phyloP scores from a whole-genome alignment of 2,888 invertebrate species.

The Mythimna impura region DNA sequence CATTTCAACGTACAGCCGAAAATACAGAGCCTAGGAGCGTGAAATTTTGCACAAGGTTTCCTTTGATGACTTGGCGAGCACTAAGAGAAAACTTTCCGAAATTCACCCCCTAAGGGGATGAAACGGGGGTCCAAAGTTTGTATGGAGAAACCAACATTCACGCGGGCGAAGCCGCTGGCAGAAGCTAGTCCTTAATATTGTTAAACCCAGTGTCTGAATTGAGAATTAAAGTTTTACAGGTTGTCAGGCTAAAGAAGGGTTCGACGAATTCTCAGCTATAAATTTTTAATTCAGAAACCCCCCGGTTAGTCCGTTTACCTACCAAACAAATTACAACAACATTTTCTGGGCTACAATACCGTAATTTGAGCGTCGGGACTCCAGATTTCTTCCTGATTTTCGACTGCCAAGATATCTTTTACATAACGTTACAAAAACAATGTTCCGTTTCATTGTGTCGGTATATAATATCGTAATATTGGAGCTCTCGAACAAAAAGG shows the following conservation, averaged over 20 bases:
- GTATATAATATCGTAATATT: constrained; percentile 44
- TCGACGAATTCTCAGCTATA: not conserved
- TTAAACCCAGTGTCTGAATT: no score
- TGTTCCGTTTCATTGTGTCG: constrained; percentile 42
- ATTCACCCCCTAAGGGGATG: no score
- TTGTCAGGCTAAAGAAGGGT: not conserved
- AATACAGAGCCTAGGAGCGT: no score
- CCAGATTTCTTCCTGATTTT: constrained; percentile 23
- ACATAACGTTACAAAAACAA: constrained; percentile 37
- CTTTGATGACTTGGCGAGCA: no score
- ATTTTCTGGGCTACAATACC: not conserved
- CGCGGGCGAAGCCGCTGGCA: no score
- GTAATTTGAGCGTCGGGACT: not conserved
- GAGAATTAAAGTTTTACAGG: no score
- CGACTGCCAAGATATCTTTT: constrained; percentile 6
- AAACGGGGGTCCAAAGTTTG: no score
- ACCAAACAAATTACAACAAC: not conserved
- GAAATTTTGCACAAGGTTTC: no score
- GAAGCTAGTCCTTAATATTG: no score
- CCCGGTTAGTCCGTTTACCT: not conserved
- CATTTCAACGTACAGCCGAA: no score
- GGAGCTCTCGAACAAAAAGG: constrained; percentile 48
- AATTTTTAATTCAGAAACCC: not conserved
- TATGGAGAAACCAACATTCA: no score
- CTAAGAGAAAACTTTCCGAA: no score